phyloP scores from a whole-genome alignment of 2,888 invertebrate genomes.

The Cryptocheilus praepositus region DNA sequence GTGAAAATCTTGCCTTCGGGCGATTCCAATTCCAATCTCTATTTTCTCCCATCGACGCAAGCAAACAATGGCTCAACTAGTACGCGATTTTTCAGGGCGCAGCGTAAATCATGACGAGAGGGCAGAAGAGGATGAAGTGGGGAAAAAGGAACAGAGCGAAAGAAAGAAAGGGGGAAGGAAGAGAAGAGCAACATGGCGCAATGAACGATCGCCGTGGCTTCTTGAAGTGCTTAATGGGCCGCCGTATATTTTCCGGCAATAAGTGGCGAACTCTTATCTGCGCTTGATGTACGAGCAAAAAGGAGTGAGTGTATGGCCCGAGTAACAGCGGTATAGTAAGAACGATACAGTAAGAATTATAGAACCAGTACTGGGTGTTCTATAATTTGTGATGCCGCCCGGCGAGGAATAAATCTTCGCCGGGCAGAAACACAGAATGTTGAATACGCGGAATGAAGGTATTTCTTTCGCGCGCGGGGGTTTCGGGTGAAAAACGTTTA shows the following conservation, averaged over 20 bases:
- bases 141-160: slow-evolving; percentile 7
- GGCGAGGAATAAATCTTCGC: no score
- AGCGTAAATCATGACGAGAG: slow-evolving; percentile 4
- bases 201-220: slow-evolving; percentile 31
- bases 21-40: no score
- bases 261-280: slow-evolving; percentile 51
- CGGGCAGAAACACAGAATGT: no score
- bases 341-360: neutral
- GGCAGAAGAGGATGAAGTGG: slow-evolving; percentile 11
- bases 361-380: neutral
- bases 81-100: slow-evolving; percentile 1
- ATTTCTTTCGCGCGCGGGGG: no score
- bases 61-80: no score
- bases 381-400: no score
- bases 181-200: neutral
- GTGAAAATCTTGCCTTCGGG: no score
- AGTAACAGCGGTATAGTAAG: slow-evolving; percentile 2
- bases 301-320: slow-evolving; percentile 14
- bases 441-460: no score
- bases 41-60: no score
- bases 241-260: slow-evolving; percentile 46
- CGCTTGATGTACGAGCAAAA: slow-evolving; percentile 42
- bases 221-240: slow-evolving; percentile 41
- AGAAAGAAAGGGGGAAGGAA: slow-evolving; percentile 26
- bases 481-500: no score